Conservation (phyloP, 2,113 vertebrate species). For the Equus przewalskii region DNA sequence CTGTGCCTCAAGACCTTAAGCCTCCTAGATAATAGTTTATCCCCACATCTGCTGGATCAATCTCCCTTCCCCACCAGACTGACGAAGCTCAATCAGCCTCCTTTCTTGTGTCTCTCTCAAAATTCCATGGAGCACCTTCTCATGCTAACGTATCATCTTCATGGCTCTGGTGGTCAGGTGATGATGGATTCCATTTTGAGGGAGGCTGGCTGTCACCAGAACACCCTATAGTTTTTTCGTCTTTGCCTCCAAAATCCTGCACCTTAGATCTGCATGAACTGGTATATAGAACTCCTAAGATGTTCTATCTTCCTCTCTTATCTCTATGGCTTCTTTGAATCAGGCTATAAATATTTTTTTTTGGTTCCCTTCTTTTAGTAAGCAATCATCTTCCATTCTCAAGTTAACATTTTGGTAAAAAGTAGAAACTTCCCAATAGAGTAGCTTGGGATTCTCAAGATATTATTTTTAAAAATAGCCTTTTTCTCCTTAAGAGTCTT, state of each 20-base stretch:
- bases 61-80: background rate
- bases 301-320: background rate
- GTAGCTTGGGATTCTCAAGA: background rate
- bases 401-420: background rate
- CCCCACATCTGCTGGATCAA: background rate
- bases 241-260: background rate
- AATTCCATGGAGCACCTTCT: background rate
- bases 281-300: background rate
- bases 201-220: background rate
- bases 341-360: background rate
- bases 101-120: background rate
- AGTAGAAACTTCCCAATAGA: background rate
- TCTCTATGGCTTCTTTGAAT: background rate
- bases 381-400: background rate
- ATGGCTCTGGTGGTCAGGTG: background rate
- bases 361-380: background rate
- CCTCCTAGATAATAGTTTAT: background rate
- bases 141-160: background rate
- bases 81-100: too few relatives aligned
- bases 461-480: background rate
- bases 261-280: background rate
- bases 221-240: background rate
- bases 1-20: background rate
- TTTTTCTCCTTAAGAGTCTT: background rate
- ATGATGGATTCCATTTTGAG: background rate